phyloP scores from a whole-genome alignment of 64 coral and sea anemone species.

The Montipora sp. region DNA sequence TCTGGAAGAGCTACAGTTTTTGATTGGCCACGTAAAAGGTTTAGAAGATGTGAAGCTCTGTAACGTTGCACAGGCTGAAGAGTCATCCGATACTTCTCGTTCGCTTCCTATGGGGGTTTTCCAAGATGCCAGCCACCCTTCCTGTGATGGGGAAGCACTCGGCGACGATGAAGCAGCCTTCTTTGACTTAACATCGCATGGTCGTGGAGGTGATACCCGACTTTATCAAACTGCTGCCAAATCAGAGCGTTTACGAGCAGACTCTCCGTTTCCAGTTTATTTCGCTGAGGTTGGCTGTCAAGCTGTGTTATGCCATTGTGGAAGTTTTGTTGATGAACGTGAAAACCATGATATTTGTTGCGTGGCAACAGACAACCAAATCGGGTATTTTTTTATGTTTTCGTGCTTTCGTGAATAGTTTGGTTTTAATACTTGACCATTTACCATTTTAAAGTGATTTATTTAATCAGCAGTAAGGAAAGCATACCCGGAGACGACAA shows the following conservation, averaged over 20 bases:
- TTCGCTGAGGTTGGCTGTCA: constrained; percentile 17
- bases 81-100: background rate
- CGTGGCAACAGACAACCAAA: background rate
- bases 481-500: too few species aligned
- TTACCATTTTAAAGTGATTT: too few species aligned
- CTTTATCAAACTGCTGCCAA: background rate
- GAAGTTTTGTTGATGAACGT: constrained; percentile 15
- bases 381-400: constrained; percentile 16
- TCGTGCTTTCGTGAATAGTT: background rate
- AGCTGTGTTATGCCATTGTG: constrained; percentile 25
- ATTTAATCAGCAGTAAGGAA: too few species aligned
- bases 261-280: background rate
- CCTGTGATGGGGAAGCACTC: background rate
- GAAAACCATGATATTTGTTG: background rate
- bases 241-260: background rate
- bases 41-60: background rate
- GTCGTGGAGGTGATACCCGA: too few species aligned
- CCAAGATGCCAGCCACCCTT: background rate
- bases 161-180: background rate
- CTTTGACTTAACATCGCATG: background rate
- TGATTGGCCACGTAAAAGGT: background rate
- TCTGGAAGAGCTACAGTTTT: background rate
- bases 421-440: background rate
- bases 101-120: background rate
- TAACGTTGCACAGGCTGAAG: background rate